A percentile compares a stretch with the other conserved stretches of the same genome.
phyloP scores from a whole-genome alignment of 2,113 vertebrate genomes.

The Aptenodytes forsteri region DNA sequence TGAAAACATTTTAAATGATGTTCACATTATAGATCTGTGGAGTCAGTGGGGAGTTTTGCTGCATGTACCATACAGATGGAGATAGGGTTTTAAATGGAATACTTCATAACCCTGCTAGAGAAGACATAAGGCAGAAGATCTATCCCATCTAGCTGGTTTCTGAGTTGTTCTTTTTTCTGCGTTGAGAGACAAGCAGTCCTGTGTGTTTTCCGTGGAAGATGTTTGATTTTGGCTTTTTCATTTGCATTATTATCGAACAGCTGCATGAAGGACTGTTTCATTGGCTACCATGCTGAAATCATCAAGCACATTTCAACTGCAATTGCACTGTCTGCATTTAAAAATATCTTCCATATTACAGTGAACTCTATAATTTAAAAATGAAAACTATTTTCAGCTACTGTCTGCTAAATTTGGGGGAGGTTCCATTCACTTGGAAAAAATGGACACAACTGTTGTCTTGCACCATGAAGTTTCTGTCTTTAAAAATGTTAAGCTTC shows the following conservation, averaged over 20 bases:
- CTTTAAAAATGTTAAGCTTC: neutral
- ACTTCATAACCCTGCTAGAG: neutral
- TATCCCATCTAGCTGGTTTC: neutral
- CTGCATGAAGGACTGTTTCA: slow-evolving; percentile 39
- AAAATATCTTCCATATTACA: neutral
- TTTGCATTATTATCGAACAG: slow-evolving; percentile 2
- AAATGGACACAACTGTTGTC: neutral
- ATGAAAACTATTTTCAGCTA: neutral
- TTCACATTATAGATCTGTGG: neutral
- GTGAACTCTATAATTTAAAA: neutral
- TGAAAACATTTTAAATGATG: neutral
- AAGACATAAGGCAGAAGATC: neutral
- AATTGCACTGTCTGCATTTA: neutral
- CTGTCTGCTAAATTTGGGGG: neutral
- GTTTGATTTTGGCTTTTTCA: neutral
- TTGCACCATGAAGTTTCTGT: neutral
- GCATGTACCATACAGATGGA: neutral
- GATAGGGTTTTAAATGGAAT: neutral
- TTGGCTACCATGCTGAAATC: slow-evolving; percentile 17
- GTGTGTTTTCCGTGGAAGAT: slow-evolving; percentile 9
- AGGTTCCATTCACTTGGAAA: neutral
- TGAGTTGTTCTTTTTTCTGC: neutral
- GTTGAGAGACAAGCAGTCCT: neutral
- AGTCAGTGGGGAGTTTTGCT: neutral
- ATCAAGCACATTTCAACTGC: slow-evolving; percentile 2